Evolutionary conservation across 2,113 vertebrate species (phyloP), one percentile per base, ranked within the genome.

Genomic region (Falco punctatus): DNA sequence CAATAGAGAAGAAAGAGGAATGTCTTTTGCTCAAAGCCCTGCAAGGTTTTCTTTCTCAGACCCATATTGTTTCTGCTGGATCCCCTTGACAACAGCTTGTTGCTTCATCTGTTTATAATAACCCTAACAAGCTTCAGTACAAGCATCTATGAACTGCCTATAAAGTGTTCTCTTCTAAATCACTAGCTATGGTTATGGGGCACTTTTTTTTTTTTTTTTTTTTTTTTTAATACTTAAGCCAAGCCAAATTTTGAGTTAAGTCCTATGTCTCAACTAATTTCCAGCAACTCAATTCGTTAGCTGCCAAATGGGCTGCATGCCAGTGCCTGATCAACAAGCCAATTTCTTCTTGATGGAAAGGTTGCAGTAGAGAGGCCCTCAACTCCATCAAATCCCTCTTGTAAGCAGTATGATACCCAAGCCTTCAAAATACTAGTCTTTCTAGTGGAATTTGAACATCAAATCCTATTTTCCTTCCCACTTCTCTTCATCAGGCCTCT

Each of bases 251-350:
- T 97, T 94, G 77, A 94, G 86, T 96, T 96, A 97, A 97, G 81
- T 96, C 88, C 85, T 83, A 46, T 91, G 94, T 97, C 95, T 97
- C 96, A 95, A 92, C 94, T 97, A 96, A 98, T 97, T 97, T 98
- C 96, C 93, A 97, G 94, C 10, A 16, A 96, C 96, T 97, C 97
- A 95, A 84, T 97, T 96, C 2, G 73, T 95, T 92, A 88, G 95
- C 92, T 97, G 97, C 97, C 97, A 97, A 95, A 85, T 92, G 82
- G 96, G 96, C 91, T 73, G 18, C 5, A 2, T 86, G 94, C 97
- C 97, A 97, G n/a, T 52, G 59, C 66, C 87, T 91, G 91, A 94
- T 96, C 91, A 92, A 81, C 94, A 86, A 90, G 94, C 96, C 97
- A 97, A 66, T 90, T 97, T 81, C 79, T 93, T 89, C 85, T 84